Base-by-base conservation (phyloP, 2,888 invertebrate genomes). In the Lasioglossum marginatum region DNA sequence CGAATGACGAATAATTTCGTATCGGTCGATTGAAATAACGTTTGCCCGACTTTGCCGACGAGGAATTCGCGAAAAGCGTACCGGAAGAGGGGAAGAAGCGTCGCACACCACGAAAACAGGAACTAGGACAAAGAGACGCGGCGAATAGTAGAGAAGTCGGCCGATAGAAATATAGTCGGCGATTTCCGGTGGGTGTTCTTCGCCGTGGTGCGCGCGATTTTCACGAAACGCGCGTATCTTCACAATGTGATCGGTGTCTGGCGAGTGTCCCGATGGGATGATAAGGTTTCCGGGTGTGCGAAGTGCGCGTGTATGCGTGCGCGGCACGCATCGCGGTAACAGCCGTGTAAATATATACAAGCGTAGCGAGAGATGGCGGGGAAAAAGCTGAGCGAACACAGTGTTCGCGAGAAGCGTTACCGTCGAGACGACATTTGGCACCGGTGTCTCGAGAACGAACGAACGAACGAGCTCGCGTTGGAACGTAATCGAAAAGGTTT, bases 181-280 rank as follows among this genome's bases (percentile, higher is more conserved):
- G 8, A 66, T 66, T 23, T 23, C 23, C 34, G 31, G 34, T 31
- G 10, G 70, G 43, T 19, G 73, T 73, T 16, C 68, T 80, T 71
- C 71, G 75, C 66, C 52, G 68, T 37, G 75, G 31, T 77, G 45
- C 75, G 27, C 63, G 48, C 74, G 66, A 10, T 63, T 27, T 23
- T 14, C 16, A 60, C 60, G 60, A 5, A n/a, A 27, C 60, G 5
- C 60, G 48, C 31, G 52, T n/a, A 23, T 23, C 52, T 23, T 52
- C 52, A 52, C 52, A 52, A 10, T 6, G 60, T 0, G 16, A 16
- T 27, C 60, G 16, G 43, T 12, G 43, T 43, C 14, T 14, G 43
- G 14, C 12, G 27, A 12, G 16, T 63, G 14, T 19, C 10, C 16
- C 34, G 19, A 14, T 0, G 23, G 37, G 4, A 37, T 12, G 37